A percentile compares a stretch with the other conserved stretches of the same genome.
Evolutionary conservation across 2,888 invertebrate genomes (phyloP).

Genomic region (Ochropleura leucogaster): DNA sequence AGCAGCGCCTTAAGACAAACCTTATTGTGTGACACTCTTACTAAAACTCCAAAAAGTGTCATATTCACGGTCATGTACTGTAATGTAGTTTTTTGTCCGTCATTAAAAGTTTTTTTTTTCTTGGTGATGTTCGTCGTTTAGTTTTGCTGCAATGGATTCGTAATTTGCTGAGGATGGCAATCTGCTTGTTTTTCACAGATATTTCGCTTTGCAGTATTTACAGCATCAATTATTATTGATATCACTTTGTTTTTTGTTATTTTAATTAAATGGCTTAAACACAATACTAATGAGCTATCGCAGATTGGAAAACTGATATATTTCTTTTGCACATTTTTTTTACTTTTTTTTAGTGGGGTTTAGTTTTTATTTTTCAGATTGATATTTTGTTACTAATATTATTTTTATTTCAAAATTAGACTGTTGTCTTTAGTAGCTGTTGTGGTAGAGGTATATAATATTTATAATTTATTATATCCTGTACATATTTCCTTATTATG

Average conservation of each 20-base stretch:
- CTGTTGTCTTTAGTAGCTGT: slow-evolving; percentile 4
- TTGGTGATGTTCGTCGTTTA: slow-evolving; percentile 29
- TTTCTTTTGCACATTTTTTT: slow-evolving; percentile 1
- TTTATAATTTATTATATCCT: slow-evolving; percentile 24
- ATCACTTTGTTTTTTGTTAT: neutral
- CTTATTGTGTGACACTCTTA: neutral
- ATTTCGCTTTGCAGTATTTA: slow-evolving; percentile 42
- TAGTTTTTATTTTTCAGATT: slow-evolving; percentile 47
- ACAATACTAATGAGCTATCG: slow-evolving; percentile 32
- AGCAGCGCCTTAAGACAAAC: too few relatives aligned
- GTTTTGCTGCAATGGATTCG: slow-evolving; percentile 20
- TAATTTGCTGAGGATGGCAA: slow-evolving; percentile 4
- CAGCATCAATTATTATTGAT: slow-evolving; percentile 8
- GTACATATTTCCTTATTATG: slow-evolving; percentile 36
- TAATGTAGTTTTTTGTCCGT: slow-evolving; percentile 20
- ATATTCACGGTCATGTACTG: neutral
- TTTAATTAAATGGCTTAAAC: slow-evolving; percentile 29
- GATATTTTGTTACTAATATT: slow-evolving; percentile 33
- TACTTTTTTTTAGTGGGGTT: slow-evolving; percentile 15
- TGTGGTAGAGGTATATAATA: slow-evolving; percentile 45
- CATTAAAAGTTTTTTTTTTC: slow-evolving; percentile 19
- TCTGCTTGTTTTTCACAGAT: slow-evolving; percentile 39
- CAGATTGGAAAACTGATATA: slow-evolving; percentile 1
- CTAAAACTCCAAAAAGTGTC: neutral
- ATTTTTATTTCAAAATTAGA: slow-evolving; percentile 2